Evolutionary conservation across 2,888 invertebrate genomes (phyloP).

Genomic region (Plagodis dolabraria): DNA sequence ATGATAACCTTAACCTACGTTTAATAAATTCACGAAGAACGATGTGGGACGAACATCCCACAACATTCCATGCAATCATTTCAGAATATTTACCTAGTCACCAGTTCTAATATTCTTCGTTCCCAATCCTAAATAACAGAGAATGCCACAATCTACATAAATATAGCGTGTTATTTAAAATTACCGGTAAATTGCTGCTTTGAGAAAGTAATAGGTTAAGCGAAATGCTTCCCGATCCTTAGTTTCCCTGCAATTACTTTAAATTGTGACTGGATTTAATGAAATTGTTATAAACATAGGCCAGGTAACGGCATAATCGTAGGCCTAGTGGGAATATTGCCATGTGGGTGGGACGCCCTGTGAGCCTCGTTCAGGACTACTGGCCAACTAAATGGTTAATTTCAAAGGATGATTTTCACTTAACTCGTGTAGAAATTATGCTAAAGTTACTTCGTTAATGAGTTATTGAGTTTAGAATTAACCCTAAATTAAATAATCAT

Average conservation of each 20-base stretch:
- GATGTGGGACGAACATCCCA: not conserved
- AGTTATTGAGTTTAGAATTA: too few species aligned
- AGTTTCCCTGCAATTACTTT: conserved; percentile 53
- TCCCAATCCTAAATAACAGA: conserved; percentile 34
- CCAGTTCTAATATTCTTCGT: conserved; percentile 35
- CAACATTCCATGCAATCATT: conserved; percentile 28
- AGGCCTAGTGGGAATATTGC: conserved; percentile 57
- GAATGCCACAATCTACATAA: conserved; percentile 38
- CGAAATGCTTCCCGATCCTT: conserved; percentile 53
- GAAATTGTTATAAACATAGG: conserved; percentile 67
- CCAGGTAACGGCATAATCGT: conserved; percentile 56
- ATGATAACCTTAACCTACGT: too few species aligned
- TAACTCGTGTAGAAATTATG: too few species aligned
- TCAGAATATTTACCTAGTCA: conserved; percentile 35
- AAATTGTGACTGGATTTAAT: conserved; percentile 60
- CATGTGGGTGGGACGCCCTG: conserved; percentile 49
- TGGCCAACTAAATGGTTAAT: not conserved
- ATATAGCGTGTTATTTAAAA: conserved; percentile 45
- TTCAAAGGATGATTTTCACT: too few species aligned
- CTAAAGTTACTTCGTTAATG: too few species aligned
- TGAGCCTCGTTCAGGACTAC: conserved; percentile 18
- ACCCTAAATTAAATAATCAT: too few species aligned
- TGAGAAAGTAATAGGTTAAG: conserved; percentile 51
- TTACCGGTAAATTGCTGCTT: conserved; percentile 48
- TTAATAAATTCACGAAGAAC: conserved; percentile 1